Conservation (phyloP, 1,140 invertebrate genomes). For the Gryon sp. region DNA sequence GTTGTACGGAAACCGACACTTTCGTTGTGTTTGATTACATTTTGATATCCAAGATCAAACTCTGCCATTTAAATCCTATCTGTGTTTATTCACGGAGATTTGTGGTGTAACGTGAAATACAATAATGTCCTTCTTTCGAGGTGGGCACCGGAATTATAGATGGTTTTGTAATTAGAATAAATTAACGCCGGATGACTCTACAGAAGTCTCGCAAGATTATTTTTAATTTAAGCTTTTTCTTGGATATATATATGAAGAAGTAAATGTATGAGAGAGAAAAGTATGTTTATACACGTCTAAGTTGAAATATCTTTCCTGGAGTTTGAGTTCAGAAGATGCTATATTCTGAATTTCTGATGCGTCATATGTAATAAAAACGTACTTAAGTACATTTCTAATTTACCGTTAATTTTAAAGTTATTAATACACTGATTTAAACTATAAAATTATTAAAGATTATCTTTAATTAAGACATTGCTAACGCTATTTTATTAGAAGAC, state of each 20-base stretch:
- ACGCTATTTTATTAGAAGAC: too few relatives aligned
- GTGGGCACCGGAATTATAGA: conserved; percentile 9
- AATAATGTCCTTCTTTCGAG: neutral
- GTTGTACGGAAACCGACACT: neutral
- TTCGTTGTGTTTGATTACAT: conserved; percentile 4
- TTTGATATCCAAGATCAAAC: neutral
- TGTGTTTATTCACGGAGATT: conserved; percentile 1
- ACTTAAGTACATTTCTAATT: neutral
- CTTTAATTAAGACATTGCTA: too few relatives aligned
- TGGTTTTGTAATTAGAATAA: conserved; percentile 13
- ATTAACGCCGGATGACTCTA: conserved; percentile 12
- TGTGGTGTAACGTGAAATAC: neutral
- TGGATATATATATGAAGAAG: too few relatives aligned
- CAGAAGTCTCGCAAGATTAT: conserved; percentile 9
- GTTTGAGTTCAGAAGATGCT: too few relatives aligned
- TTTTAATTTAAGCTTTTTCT: conserved; percentile 12
- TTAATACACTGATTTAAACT: too few relatives aligned
- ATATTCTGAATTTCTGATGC: too few relatives aligned
- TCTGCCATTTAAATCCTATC: neutral
- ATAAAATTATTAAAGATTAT: too few relatives aligned
- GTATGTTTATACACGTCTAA: too few relatives aligned
- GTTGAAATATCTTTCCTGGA: too few relatives aligned
- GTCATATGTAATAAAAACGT: neutral
- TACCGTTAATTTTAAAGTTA: too few relatives aligned
- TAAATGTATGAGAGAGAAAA: too few relatives aligned